Percentiles rank a stretch among this genome's conserved stretches.
Conservation (phyloP, 2,797 vertebrate genomes). For the Percopsis omiscomaycus region DNA sequence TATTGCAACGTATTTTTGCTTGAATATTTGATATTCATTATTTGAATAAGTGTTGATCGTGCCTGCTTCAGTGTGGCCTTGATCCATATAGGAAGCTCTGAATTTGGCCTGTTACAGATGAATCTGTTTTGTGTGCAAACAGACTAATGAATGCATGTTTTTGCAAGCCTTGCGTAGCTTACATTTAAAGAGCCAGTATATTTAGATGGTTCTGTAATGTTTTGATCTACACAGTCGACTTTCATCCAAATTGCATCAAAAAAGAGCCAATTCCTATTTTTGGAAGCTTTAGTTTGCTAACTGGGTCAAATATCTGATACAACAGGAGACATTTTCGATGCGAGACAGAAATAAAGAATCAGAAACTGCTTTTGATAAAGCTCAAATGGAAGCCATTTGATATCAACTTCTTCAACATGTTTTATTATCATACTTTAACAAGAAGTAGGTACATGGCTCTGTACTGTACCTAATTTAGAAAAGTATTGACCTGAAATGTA, state of each 20-base stretch:
- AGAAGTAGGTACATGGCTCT: too few species aligned
- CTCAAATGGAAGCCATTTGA: background rate
- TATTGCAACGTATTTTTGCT: too few species aligned
- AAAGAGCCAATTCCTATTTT: conserved; percentile 61
- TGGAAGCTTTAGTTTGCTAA: conserved; percentile 48
- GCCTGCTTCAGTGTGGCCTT: conserved; percentile 21
- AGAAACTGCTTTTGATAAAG: conserved; percentile 16
- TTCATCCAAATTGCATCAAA: conserved; percentile 67
- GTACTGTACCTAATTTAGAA: too few species aligned
- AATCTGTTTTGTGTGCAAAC: conserved; percentile 26
- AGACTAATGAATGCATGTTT: conserved; percentile 13
- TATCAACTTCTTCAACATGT: background rate
- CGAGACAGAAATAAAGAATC: conserved; percentile 18
- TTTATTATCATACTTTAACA: background rate
- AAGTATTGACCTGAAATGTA: too few species aligned
- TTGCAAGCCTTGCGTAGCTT: conserved; percentile 32
- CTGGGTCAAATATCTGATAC: conserved; percentile 56
- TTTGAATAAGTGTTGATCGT: conserved; percentile 13
- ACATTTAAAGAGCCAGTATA: conserved; percentile 29
- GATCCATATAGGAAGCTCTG: conserved; percentile 20
- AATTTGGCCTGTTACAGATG: conserved; percentile 32
- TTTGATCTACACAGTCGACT: conserved; percentile 40
- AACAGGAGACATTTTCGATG: conserved; percentile 34
- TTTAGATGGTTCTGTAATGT: conserved; percentile 50
- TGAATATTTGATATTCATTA: too few species aligned